Conservation (phyloP, 1,140 invertebrate species). For the Onthophagus taurus region DNA sequence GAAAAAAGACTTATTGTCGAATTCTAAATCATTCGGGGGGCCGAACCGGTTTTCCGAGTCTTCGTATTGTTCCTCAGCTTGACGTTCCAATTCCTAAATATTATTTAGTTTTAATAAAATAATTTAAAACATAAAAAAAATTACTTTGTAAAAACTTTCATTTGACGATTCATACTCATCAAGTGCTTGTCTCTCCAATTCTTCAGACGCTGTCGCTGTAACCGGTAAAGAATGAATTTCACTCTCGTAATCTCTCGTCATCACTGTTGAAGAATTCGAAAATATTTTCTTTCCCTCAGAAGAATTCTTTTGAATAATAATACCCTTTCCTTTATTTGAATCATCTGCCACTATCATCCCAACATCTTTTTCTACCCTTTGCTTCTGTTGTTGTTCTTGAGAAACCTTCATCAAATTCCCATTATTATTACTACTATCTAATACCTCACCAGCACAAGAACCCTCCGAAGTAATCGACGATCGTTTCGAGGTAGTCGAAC, state of each 20-base stretch:
- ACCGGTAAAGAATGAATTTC: constrained; percentile 15
- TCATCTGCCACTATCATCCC: too few species aligned
- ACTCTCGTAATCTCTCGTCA: constrained; percentile 2
- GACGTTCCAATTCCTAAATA: constrained; percentile 32
- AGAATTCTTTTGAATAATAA: constrained; percentile 5
- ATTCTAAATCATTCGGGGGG: constrained; percentile 34
- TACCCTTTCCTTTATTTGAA: background rate
- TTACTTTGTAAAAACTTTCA: constrained; percentile 29
- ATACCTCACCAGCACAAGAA: background rate
- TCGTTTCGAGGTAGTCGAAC: constrained; percentile 1
- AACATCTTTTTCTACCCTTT: too few species aligned
- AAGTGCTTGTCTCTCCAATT: constrained; percentile 32
- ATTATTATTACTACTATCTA: background rate
- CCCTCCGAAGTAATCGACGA: background rate
- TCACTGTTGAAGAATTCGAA: background rate
- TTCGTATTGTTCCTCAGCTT: constrained; percentile 33
- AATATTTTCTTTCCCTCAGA: background rate
- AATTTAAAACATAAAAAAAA: too few species aligned
- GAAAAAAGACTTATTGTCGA: constrained; percentile 20
- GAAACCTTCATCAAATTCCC: background rate
- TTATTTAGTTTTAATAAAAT: too few species aligned
- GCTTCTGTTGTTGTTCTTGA: background rate
- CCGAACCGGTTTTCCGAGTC: constrained; percentile 31
- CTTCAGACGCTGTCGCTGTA: constrained; percentile 25
- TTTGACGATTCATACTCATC: constrained; percentile 32